Conservation (phyloP, 1,140 invertebrate genomes). For the Solenopsis fugax region DNA sequence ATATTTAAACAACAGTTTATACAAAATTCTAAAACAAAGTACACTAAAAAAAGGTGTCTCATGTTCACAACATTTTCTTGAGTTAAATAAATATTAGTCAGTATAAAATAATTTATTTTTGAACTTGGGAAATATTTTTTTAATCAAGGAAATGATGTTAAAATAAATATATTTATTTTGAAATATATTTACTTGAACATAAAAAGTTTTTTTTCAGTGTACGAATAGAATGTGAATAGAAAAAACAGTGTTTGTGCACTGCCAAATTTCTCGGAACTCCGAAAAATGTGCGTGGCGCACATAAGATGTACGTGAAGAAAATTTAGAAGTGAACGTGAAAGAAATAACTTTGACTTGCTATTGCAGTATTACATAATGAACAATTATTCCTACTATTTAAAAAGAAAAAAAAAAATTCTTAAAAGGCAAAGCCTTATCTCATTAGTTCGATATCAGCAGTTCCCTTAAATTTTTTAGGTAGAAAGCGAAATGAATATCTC, state of each 20-base stretch:
- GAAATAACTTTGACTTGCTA: background rate
- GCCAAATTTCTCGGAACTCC: background rate
- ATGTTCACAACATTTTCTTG: too few species aligned
- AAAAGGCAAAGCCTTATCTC: background rate
- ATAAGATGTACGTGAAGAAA: background rate
- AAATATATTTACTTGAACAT: too few species aligned
- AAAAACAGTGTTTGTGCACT: background rate
- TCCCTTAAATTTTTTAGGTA: background rate
- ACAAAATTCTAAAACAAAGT: background rate
- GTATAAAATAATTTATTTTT: too few species aligned
- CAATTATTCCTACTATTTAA: background rate
- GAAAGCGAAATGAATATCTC: background rate
- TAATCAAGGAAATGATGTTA: too few species aligned
- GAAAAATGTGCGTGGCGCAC: background rate
- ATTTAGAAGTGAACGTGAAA: background rate
- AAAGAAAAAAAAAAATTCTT: background rate
- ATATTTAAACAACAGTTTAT: background rate
- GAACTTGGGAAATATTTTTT: too few species aligned
- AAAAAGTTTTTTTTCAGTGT: too few species aligned
- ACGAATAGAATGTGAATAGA: constrained; percentile 1
- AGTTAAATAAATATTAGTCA: too few species aligned
- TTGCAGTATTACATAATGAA: constrained; percentile 5
- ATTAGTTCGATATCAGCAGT: background rate
- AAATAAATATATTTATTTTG: too few species aligned
- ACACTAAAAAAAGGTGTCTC: too few species aligned